These are phyloP conservation scores for Furcifer pardalis DNA, from an alignment of 2,797 vertebrate species.

Conservation along the genomic window DNA sequence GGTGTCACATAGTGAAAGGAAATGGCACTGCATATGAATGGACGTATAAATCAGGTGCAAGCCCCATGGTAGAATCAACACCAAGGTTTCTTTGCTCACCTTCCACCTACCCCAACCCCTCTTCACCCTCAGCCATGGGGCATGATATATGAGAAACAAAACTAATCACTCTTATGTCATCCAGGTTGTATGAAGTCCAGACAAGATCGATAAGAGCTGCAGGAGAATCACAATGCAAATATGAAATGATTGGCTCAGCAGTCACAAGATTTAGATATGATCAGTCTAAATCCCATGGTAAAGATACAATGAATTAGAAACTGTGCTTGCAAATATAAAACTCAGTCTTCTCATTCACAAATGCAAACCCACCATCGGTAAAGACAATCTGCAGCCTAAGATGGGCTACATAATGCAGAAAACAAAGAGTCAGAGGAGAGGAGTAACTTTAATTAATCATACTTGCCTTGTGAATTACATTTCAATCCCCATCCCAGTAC, in stretches of 20 bases:
- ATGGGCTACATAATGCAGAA: constrained; percentile 28
- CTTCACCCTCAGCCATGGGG: constrained; percentile 29
- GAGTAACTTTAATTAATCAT: constrained; percentile 28
- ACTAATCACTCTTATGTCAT: constrained; percentile 41
- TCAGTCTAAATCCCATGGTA: constrained; percentile 60
- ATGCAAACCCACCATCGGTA: constrained; percentile 50
- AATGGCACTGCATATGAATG: constrained; percentile 72
- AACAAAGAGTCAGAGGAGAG: constrained; percentile 52
- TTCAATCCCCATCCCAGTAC: background rate
- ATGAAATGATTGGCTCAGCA: constrained; percentile 60
- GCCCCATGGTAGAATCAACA: constrained; percentile 52
- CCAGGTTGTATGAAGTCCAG: constrained; percentile 44
- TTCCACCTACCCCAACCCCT: background rate
- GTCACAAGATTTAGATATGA: constrained; percentile 67
- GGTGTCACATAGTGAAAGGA: constrained; percentile 61
- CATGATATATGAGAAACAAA: constrained; percentile 57
- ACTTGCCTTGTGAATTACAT: constrained; percentile 13
- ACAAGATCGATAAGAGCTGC: constrained; percentile 50
- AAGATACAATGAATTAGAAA: constrained; percentile 63
- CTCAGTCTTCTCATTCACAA: constrained; percentile 59
- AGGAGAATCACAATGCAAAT: constrained; percentile 53
- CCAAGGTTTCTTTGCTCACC: constrained; percentile 29
- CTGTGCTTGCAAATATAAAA: constrained; percentile 68
- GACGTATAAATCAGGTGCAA: constrained; percentile 60
- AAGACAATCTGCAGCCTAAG: background rate